A percentile compares a stretch with the other conserved stretches of the same genome.
Conservation (phyloP, 2,888 invertebrate genomes). For the Catocala fraxini region DNA sequence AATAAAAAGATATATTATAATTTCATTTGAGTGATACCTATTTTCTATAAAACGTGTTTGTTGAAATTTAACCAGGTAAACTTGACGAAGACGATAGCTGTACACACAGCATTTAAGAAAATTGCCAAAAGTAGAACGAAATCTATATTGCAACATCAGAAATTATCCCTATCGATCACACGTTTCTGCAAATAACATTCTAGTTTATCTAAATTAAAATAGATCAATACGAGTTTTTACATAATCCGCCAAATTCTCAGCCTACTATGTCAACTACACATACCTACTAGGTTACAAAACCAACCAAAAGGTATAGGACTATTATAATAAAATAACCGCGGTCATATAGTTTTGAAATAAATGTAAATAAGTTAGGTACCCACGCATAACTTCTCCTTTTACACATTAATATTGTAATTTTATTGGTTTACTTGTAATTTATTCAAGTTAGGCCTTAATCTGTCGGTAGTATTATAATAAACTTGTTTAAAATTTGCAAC, state of each 20-base stretch:
- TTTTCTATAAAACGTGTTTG: no score
- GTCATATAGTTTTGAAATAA: constrained; percentile 8
- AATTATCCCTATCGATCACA: no score
- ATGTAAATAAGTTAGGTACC: background rate
- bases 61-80: no score
- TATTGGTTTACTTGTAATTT: constrained; percentile 8
- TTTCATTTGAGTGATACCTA: no score
- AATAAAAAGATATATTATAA: no score
- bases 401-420: constrained; percentile 5
- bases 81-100: no score
- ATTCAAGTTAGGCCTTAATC: background rate
- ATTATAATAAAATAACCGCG: background rate
- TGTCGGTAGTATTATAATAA: background rate
- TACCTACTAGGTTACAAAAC: constrained; percentile 2
- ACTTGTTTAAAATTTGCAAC: background rate
- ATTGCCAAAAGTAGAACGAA: no score
- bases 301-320: background rate
- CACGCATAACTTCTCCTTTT: background rate
- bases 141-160: no score
- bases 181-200: no score
- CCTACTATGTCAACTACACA: background rate
- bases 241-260: background rate
- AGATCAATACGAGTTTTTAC: background rate
- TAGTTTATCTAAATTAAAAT: no score
- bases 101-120: no score